Conservation (phyloP, 2,113 vertebrate genomes). For the Bufo bufo region DNA sequence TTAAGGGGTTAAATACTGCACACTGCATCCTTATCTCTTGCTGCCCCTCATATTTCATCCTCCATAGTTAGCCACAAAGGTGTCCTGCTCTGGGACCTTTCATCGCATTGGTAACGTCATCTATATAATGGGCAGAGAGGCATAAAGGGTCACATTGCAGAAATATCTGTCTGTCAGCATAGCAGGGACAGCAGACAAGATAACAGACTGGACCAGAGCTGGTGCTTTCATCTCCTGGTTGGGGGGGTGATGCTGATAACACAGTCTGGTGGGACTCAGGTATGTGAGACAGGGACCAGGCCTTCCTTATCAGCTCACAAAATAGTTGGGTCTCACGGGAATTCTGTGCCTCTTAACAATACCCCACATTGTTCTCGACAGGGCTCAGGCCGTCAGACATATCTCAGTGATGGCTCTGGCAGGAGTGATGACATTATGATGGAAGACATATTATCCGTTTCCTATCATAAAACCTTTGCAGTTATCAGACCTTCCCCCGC, state of each 20-base stretch:
- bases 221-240: constrained; percentile 25
- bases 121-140: neutral
- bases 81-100: neutral
- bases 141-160: constrained; percentile 32
- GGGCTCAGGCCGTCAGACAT: neutral
- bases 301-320: constrained; percentile 30
- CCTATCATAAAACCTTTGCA: neutral
- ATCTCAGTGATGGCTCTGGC: constrained; percentile 2
- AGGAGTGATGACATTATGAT: constrained; percentile 7
- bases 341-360: constrained; percentile 36
- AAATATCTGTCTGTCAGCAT: constrained; percentile 40
- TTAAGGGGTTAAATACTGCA: neutral
- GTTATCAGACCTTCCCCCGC: neutral
- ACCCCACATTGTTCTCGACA: constrained; percentile 2
- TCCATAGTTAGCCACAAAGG: neutral
- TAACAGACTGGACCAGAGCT: neutral
- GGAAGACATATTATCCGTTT: neutral
- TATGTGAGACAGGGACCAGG: constrained; percentile 23
- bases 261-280: constrained; percentile 27
- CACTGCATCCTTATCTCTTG: neutral
- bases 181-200: constrained; percentile 8
- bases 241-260: constrained; percentile 1
- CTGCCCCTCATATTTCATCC: neutral
- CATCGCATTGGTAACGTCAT: neutral
- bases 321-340: constrained; percentile 36